These are phyloP conservation scores for Ochropleura leucogaster DNA, from an alignment of 2,888 invertebrate genomes.

Conservation along the genomic window DNA sequence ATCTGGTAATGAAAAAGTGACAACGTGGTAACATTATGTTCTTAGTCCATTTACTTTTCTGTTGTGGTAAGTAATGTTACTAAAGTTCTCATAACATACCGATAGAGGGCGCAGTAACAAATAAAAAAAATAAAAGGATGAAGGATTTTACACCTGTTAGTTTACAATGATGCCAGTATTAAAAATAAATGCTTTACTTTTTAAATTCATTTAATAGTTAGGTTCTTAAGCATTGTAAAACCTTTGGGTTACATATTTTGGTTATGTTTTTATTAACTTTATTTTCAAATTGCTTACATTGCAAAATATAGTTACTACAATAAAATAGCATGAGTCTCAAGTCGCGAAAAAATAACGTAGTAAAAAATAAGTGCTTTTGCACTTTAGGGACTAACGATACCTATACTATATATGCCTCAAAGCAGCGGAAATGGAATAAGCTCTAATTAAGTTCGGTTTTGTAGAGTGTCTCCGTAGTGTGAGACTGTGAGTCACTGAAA, in stretches of 20 bases:
- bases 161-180: constrained; percentile 42
- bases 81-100: neutral
- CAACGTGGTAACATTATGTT: constrained; percentile 41
- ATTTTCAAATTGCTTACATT: neutral
- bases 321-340: neutral
- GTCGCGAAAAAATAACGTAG: neutral
- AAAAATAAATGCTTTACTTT: constrained; percentile 27
- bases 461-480: neutral
- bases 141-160: constrained; percentile 58
- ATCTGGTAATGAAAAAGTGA: neutral
- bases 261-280: neutral
- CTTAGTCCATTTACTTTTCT: constrained; percentile 29
- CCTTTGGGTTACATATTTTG: neutral
- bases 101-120: constrained; percentile 66
- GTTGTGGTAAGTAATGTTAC: constrained; percentile 38
- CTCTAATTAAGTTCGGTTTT: neutral
- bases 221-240: constrained; percentile 27
- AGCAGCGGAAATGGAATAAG: neutral
- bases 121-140: constrained; percentile 42
- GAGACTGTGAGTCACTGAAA: too few relatives aligned
- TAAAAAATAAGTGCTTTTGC: neutral
- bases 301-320: neutral
- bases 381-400: neutral
- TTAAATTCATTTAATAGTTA: neutral
- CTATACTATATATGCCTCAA: neutral